These are phyloP conservation scores for Propithecus deckenii DNA, from an alignment of 2,797 vertebrate genomes.

Conservation along the genomic window DNA sequence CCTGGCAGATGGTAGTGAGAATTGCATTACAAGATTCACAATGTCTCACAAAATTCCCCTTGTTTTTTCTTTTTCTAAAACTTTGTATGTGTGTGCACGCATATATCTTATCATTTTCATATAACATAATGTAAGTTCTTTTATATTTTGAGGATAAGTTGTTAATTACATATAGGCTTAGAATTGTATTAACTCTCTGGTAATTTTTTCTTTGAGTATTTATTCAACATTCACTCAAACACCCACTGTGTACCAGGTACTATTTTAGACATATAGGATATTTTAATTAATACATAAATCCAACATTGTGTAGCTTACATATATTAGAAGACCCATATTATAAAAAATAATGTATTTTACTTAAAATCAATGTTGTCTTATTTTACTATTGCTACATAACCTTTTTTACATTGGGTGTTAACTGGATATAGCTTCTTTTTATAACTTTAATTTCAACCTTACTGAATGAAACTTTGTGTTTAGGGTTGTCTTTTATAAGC, in stretches of 20 bases:
- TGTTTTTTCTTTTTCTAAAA: background rate
- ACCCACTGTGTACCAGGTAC: background rate
- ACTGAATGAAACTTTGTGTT: background rate
- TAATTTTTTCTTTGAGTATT: background rate
- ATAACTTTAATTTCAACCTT: background rate
- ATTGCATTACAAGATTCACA: background rate
- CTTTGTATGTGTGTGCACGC: background rate
- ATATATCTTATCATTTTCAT: background rate
- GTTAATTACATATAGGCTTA: background rate
- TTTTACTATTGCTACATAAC: background rate
- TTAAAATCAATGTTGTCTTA: background rate
- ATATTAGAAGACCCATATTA: background rate
- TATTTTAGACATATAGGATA: background rate
- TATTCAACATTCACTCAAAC: background rate
- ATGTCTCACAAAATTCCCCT: constrained; percentile 48
- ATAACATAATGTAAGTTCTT: background rate
- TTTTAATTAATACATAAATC: background rate
- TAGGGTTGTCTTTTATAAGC: background rate
- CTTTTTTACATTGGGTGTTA: background rate
- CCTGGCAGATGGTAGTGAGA: background rate
- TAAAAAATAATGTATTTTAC: background rate
- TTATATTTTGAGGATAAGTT: background rate
- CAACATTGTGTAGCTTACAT: background rate
- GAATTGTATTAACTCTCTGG: background rate
- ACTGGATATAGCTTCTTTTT: background rate